Evolutionary conservation across 1,140 invertebrate genomes (phyloP), one percentile per base, ranked within the genome.

Genomic region (Diorhabda carinulata): DNA sequence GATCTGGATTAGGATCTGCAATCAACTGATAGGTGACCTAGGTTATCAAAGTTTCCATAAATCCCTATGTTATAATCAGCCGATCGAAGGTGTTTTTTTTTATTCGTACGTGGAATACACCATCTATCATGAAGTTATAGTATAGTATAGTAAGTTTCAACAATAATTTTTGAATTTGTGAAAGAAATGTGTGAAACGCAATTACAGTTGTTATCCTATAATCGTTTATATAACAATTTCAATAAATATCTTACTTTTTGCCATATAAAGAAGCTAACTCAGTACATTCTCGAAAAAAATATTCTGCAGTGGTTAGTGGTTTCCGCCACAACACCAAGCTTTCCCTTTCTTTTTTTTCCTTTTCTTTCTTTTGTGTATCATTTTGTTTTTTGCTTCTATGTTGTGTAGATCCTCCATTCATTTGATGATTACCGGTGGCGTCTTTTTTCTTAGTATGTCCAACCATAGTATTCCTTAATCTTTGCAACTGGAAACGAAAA

Each of bases 261-360:
- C 80, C 83, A 80, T 87, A 88, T 71, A 84, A 84, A 77, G 82
- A 83, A 71, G 85, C 83, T 75, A 90, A 85, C 74, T 86, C 85
- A 73, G 83, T 79, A 72, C 91, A 81, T 87, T 97, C 95, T 74
- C 86, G 86, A 74, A 89, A 78, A 83, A 93, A 96, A 84, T 94
- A 97, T 78, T 92, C 89, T 52, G 95, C 73, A 7, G 95, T 97
- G 69, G 84, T 87, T 61, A 97, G 77, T 42, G 96, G 96, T 78
- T 88, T 88, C 77, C 91, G 87, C 95, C 95, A 98, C 67, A 98
- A 79, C 45, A 96, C 93, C 72, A 97, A 81, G 76, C 87, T 87
- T 77, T 86, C 84, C 8, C 86, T 78, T 75, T 89, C 87, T 72
- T 78, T 72, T 9, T 76, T 74, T 66, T 85, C 83, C 66, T 78